Evolutionary conservation across 2,797 vertebrate genomes (phyloP), one percentile per base, ranked within the genome.

Genomic region (Miichthys miiuy): DNA sequence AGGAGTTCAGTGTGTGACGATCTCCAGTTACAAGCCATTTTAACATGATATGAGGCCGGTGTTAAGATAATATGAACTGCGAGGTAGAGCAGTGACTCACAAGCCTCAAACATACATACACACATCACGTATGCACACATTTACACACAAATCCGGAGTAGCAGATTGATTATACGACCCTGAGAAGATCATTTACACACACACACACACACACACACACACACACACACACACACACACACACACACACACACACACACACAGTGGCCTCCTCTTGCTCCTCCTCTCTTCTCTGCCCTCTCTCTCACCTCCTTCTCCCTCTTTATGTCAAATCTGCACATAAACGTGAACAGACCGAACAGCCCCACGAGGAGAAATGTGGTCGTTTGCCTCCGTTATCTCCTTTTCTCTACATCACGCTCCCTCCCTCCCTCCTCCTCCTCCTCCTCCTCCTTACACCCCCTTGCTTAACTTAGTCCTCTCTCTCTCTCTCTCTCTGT

Each of bases 341-440:
- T 80, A 77, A 89, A 86, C 83, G 82, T 12, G 9, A 80, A 81
- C 72, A 87, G 81, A 81, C 87, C 48, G 20, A 68, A 81, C 70
- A 80, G 82, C 87, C 88, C 91, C 88, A 74, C 70, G 81, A 92
- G 92, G 77, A 93, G 84, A 90, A 93, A 93, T 79, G 83, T 91
- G 92, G 92, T 93, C 85, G 84, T 93, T 92, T 90, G 64, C 86
- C 74, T 89, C 81, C 51, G 76, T 88, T 88, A 77, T 92, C 87
- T 86, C 89, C 81, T 81, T 85, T 77, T 82, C 77, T 85, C 73
- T 56, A 69, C 70, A 48, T 57, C 42, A 3, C 69, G 34, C 30
- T 60, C 67, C 71, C 60, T 52, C 52, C 44, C 16, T 51, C 17
- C 71, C 66, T 56, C 51, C 54, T 86, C 70, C 85, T 87, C 86